Evolutionary conservation across 2,797 vertebrate species (phyloP), one percentile per base, ranked within the genome.

Genomic region (Triplophysa yarkandensis): DNA sequence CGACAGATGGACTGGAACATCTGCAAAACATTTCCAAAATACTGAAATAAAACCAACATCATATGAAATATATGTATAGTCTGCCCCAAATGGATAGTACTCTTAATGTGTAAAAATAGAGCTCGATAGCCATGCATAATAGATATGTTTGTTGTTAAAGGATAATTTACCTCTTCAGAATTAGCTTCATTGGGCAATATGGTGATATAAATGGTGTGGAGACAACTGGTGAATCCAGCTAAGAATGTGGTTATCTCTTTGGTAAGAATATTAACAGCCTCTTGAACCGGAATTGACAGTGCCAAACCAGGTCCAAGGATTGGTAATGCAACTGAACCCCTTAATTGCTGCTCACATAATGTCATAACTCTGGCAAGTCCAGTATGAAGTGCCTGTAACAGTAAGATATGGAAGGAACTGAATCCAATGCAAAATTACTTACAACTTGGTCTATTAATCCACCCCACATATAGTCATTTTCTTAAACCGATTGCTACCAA

Each of bases 251-350:
- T 2, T 46, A 91, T 82, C 44, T 14, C 81, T 13, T 83, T 75
- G 2, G 68, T 84, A 32, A 92, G 81, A 23, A 86, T 77, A 48
- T 77, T 19, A 54, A 83, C 11, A 0, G 89, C 85, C 25, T 83
- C 81, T 39, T 21, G 78, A 32, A 63, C 30, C 0, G 80, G 57
- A 55, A 80, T 85, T 4, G 80, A 82, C 1, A 91, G 61, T 21
- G 4, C 32, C 0, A 71, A 0, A 8, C 88, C 89, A 0, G 84
- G 86, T 39, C 90, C 90, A 0, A 91, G 88, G 9, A 90, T 17
- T 1, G 89, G 85, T 19, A 91, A 68, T 6, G 89, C 85, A 1
- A 90, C 72, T 0, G 88, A 89, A 61, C 1, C 2, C 11, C 75
- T 76, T 4, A 28, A 9, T 10, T 84, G 82, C 71, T 85, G 75